Percentiles rank a stretch among this genome's conserved stretches.
Evolutionary conservation across 1,140 invertebrate species (phyloP).

Genomic region (Melitaea cinxia): DNA sequence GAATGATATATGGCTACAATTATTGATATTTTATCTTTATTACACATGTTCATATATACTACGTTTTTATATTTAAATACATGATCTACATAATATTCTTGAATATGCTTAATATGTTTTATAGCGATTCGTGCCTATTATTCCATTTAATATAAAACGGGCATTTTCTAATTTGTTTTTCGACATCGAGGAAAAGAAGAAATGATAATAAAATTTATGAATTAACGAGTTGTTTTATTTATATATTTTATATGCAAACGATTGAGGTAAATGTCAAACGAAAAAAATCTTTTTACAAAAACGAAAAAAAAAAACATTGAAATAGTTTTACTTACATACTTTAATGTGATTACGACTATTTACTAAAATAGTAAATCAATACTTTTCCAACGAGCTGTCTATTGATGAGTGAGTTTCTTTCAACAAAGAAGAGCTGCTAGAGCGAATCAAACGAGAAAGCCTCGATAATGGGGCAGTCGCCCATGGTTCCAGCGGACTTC

Average conservation of each 20-base stretch:
- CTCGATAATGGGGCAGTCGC: conserved; percentile 65
- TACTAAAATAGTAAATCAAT: conserved; percentile 8
- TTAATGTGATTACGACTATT: not conserved
- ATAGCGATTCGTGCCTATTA: not conserved
- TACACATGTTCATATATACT: no score
- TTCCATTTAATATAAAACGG: not conserved
- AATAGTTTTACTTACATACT: not conserved
- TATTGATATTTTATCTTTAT: no score
- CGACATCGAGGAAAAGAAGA: conserved; percentile 1
- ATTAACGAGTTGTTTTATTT: conserved; percentile 23
- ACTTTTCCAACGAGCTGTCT: conserved; percentile 33
- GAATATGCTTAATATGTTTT: not conserved
- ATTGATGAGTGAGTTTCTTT: conserved; percentile 24
- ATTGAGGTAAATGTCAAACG: conserved; percentile 1
- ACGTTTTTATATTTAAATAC: no score
- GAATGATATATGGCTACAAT: no score
- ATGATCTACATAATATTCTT: not conserved
- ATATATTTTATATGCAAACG: conserved; percentile 4
- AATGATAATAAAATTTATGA: conserved; percentile 10
- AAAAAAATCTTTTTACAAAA: not conserved
- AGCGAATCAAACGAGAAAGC: conserved; percentile 62
- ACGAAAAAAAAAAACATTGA: not conserved
- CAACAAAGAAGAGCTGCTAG: conserved; percentile 49
- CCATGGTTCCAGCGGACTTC: conserved; percentile 69
- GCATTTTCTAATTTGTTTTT: conserved; percentile 4